Percentiles rank a stretch among this genome's conserved stretches.
Evolutionary conservation across 2,113 vertebrate species (phyloP).

Genomic region (Anguilla rostrata): DNA sequence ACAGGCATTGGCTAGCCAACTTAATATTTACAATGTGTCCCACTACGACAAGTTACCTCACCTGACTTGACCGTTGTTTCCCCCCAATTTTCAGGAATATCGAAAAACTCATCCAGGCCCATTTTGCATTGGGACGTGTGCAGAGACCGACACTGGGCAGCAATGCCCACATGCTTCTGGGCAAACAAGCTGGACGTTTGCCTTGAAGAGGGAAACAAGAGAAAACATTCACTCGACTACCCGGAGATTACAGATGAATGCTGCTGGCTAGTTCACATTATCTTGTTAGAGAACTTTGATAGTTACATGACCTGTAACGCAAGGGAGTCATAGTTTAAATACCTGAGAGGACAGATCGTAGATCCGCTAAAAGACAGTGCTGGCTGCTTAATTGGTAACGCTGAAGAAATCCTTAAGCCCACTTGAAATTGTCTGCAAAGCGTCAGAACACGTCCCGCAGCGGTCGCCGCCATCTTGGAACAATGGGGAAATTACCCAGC

Average conservation of each 20-base stretch:
- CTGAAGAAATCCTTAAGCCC: conserved; percentile 55
- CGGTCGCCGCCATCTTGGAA: conserved; percentile 70
- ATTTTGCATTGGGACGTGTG: conserved; percentile 73
- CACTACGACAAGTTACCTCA: conserved; percentile 53
- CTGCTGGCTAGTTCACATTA: not conserved
- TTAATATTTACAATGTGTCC: not conserved
- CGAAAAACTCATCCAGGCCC: conserved; percentile 92
- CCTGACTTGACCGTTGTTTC: conserved; percentile 86
- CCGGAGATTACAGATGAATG: not conserved
- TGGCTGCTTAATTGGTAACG: conserved; percentile 29
- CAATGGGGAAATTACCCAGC: conserved; percentile 44
- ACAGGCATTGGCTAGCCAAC: too few relatives aligned
- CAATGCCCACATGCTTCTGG: conserved; percentile 19
- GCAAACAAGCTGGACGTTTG: not conserved
- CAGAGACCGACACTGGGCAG: conserved; percentile 61
- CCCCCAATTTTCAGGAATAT: conserved; percentile 89
- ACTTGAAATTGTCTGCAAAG: conserved; percentile 70
- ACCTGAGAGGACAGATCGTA: conserved; percentile 52
- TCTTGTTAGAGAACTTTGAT: not conserved
- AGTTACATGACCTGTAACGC: not conserved
- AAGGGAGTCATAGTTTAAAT: conserved; percentile 22
- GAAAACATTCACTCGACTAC: not conserved
- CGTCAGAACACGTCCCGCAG: conserved; percentile 57
- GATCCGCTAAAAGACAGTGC: conserved; percentile 13
- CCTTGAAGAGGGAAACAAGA: conserved; percentile 37